Evolutionary conservation across 2,888 invertebrate genomes (phyloP), one percentile per base, ranked within the genome.

Genomic region (Euzophera pinguis): DNA sequence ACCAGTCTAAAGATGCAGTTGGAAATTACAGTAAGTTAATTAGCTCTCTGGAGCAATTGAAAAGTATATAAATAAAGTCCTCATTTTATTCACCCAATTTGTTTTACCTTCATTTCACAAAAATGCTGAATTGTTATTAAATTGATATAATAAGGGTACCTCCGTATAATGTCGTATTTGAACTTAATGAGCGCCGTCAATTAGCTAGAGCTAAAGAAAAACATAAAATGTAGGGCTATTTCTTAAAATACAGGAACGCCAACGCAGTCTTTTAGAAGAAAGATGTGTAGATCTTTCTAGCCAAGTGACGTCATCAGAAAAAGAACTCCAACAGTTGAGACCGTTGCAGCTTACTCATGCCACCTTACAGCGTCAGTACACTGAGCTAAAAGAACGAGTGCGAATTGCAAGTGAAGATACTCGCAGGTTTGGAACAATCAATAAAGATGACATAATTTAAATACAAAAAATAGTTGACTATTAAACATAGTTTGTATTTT

Each of bases 351-450:
- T 74, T 1, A 61, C 73, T 1, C 75, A 80, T 42, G 27, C 64
- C 0, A 64, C 64, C 1, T 60, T 85, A 13, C 84, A 85, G 51
- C 71, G 74, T 1, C 85, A 87, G 52, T 85, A 79, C 57, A 56
- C 62, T 3, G 85, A 88, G 54, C 59, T 90, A 37, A 79, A 81
- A 53, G 80, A 83, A 10, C 76, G 79, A 1, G 66, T 82, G 17
- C 60, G 65, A n/a, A 59, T 53, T 5, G 77, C 80, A 2, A 77
- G 76, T 10, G 79, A 77, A 54, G 78, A 82, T 38, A 81, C 85
- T 1, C 74, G 74, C 34, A 79, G 71, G 89, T 86, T 62, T 39
- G 39, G 49, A 3, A n/a, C 22, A 22, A n/a, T n/a, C n/a, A n/a
- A n/a, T n/a, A n/a, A n/a, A n/a, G n/a, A n/a, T n/a, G n/a, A n/a